Evolutionary conservation across 2,888 invertebrate genomes (phyloP), one percentile per base, ranked within the genome.

Genomic region (Dryomyza anilis): DNA sequence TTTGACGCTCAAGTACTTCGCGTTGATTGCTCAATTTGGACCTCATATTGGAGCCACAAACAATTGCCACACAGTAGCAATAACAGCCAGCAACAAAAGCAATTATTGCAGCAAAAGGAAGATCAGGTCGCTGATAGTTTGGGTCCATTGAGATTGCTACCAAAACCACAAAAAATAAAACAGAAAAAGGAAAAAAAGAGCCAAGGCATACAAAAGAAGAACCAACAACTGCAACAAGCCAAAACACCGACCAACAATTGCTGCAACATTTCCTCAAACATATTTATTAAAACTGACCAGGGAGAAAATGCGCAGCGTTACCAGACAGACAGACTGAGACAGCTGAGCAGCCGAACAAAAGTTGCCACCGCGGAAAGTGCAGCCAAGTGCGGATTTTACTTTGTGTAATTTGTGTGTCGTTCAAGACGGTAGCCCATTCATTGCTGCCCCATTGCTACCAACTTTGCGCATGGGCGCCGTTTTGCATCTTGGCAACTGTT

Each of bases 271-370:
- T 79, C 79, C 80, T 80, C 73, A 74, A 79, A 79, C 79, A 80
- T 79, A 78, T 79, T 80, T 80, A 80, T 79, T 79, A 80, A 79
- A 80, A 71, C 79, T 77, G 77, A 73, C 74, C 75, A 74, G 73
- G 73, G 70, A 75, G 73, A 74, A 74, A 77, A 77, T 23, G 76
- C 27, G 12, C 14, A 57, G 43, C 3, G n/a, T 16, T 16, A 39
- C 2, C 10, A 33, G 6, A 55, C 6, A 10, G 19, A 43, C 4
- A 43, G 19, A 16, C 43, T 43, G 27, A 52, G 43, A 27, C 36
- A 57, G 27, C 25, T 27, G 57, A 39, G n/a, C n/a, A 39, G n/a
- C 36, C 56, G 39, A 36, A 53, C 10, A 4, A 21, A 52, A 43
- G 19, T 43, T 16, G 43, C 43, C 19, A 19, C 43, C 19, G 43